These are phyloP conservation scores for Drosophila hydei DNA, from an alignment of 1,140 invertebrate genomes.

Conservation along the genomic window DNA sequence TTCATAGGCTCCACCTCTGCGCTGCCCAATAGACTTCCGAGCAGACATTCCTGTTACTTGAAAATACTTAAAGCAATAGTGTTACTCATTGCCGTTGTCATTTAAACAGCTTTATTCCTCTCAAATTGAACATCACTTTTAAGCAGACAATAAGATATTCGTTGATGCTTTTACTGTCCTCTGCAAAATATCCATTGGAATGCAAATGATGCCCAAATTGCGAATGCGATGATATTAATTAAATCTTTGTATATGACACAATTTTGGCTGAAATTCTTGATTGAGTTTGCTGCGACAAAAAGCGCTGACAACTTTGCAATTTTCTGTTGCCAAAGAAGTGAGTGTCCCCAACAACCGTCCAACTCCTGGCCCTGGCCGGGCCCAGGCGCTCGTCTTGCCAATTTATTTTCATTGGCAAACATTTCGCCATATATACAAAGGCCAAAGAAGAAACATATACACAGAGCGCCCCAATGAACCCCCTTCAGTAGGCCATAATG, in stretches of 20 bases:
- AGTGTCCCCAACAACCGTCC: no score
- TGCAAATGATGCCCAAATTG: slow-evolving; percentile 24
- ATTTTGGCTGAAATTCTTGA: slow-evolving; percentile 28
- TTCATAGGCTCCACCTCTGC: no score
- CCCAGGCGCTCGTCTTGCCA: slow-evolving; percentile 19
- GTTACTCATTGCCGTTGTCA: no score
- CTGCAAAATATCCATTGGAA: no score
- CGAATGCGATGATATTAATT: slow-evolving; percentile 48
- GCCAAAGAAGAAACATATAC: slow-evolving; percentile 20
- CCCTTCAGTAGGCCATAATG: neutral
- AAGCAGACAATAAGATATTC: no score
- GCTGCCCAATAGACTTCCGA: no score
- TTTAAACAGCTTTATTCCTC: no score
- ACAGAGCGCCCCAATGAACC: neutral
- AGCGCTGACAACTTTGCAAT: slow-evolving; percentile 30
- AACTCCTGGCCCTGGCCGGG: neutral
- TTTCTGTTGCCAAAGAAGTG: slow-evolving; percentile 20
- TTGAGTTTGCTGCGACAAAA: slow-evolving; percentile 16
- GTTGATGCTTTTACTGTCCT: no score
- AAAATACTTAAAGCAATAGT: no score
- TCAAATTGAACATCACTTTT: no score
- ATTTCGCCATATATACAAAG: slow-evolving; percentile 24
- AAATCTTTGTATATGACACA: slow-evolving; percentile 36
- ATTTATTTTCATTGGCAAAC: slow-evolving; percentile 51
- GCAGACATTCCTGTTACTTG: no score